phyloP scores from a whole-genome alignment of 1,140 invertebrate genomes.

The Lamellibrachia luymesi region DNA sequence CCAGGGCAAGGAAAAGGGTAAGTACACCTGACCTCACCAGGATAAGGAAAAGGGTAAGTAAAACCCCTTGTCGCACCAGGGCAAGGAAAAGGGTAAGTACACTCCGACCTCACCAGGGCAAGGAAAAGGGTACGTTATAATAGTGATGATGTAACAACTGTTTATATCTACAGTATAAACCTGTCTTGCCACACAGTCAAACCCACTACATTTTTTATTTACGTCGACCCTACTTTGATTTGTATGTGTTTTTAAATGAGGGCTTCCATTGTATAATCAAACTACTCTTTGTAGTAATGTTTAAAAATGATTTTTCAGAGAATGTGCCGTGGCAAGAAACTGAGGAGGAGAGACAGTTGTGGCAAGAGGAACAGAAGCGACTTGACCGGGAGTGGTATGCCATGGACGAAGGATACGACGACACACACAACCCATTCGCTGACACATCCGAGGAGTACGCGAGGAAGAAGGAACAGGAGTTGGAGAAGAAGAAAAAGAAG shows the following conservation, averaged over 20 bases:
- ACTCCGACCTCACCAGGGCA: not conserved
- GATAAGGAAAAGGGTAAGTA: too few relatives aligned
- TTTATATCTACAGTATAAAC: too few relatives aligned
- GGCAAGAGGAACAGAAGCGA: constrained; percentile 91
- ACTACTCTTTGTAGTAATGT: not conserved
- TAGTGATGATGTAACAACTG: too few relatives aligned
- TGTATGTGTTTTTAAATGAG: too few relatives aligned
- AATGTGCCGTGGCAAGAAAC: not conserved
- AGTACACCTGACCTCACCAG: too few relatives aligned
- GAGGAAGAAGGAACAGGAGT: constrained; percentile 84
- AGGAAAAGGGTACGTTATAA: too few relatives aligned
- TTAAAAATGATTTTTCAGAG: not conserved
- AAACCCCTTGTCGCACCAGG: too few relatives aligned
- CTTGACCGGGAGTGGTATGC: constrained; percentile 96
- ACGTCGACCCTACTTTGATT: too few relatives aligned
- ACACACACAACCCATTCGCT: constrained; percentile 89
- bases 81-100: not conserved
- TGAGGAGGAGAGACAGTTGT: constrained; percentile 57
- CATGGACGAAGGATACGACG: constrained; percentile 88
- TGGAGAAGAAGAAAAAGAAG: constrained; percentile 86
- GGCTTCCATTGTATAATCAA: too few relatives aligned
- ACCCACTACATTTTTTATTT: too few relatives aligned
- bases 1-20: too few relatives aligned
- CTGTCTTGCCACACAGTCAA: too few relatives aligned
- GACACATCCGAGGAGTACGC: constrained; percentile 88